Evolutionary conservation across 2,113 vertebrate species (phyloP), one percentile per base, ranked within the genome.

Genomic region (Setophaga petechia): DNA sequence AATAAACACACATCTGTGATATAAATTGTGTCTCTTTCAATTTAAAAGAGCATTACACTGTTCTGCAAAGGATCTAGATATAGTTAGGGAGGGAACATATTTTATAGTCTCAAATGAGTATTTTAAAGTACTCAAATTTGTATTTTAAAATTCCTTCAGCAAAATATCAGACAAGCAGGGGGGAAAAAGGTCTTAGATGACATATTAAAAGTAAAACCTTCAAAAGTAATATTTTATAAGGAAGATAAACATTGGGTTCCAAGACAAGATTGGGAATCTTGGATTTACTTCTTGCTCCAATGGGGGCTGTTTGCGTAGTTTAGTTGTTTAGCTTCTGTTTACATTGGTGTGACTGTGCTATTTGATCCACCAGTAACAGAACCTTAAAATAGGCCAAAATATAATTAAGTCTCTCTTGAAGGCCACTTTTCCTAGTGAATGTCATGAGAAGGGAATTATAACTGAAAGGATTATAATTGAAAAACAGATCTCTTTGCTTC

Each of bases 181-280:
- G 5, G 3, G 0, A 1, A 27, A 8, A 43, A 4, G 1, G 1
- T 27, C 46, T 79, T 63, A 55, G 24, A 13, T 4, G 37, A 19
- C 1, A 9, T 61, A 39, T 13, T 57, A 75, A 71, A 91, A 47
- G 5, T 44, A 63, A 92, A 87, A 52, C 2, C 0, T 18, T 39
- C 25, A 62, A 37, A 76, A 19, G 3, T 15, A 66, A 13, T 46
- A 46, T 41, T 44, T 55, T 46, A 20, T 54, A 39, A 55, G 46
- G 21, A 71, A 84, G 43, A 14, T 5, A 11, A 1, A 8, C 27
- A 17, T 2, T 68, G 20, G 6, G 12, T 28, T 65, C 37, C 47
- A 92, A 63, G 27, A 28, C 20, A 79, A 47, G 22, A 37, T 5
- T 72, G 7, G 6, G 25, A 73, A 7, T 51, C 19, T 35, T 69